These are phyloP conservation scores for Pseudolycoriella hygida DNA, from an alignment of 2,888 invertebrate genomes.

Conservation along the genomic window DNA sequence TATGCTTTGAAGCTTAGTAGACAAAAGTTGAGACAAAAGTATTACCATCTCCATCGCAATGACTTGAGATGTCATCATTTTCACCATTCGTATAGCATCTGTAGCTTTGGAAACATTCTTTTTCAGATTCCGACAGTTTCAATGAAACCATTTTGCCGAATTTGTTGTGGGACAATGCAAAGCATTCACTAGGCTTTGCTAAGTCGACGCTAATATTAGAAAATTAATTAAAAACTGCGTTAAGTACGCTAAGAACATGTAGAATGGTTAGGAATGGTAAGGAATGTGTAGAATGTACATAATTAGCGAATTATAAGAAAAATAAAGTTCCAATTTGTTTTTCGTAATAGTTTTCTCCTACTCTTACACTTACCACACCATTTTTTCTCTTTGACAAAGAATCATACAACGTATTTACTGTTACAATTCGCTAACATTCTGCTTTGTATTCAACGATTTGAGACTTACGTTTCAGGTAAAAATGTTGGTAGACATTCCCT, in stretches of 20 bases:
- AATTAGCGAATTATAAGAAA: no score
- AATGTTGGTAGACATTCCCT: slow-evolving; percentile 48
- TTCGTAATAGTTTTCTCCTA: no score
- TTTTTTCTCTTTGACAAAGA: no score
- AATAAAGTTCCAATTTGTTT: no score
- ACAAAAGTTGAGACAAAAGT: neutral
- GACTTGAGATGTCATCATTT: neutral
- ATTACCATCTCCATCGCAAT: slow-evolving; percentile 6
- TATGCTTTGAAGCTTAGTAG: neutral
- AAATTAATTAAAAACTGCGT: no score
- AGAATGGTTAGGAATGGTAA: no score
- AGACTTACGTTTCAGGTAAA: slow-evolving; percentile 33
- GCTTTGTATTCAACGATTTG: no score
- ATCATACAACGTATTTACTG: no score
- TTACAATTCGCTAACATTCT: no score
- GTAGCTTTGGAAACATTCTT: slow-evolving; percentile 33
- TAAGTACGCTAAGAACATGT: no score
- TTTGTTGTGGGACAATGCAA: slow-evolving; percentile 39
- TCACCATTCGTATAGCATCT: slow-evolving; percentile 35
- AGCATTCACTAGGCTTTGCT: slow-evolving; percentile 33
- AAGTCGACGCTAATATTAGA: slow-evolving; percentile 14
- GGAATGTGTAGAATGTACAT: no score
- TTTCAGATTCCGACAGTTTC: slow-evolving; percentile 30
- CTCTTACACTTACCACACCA: no score
- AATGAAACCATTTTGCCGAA: slow-evolving; percentile 34